Evolutionary conservation across 2,113 vertebrate genomes (phyloP).

Genomic region (Colaptes auratus): DNA sequence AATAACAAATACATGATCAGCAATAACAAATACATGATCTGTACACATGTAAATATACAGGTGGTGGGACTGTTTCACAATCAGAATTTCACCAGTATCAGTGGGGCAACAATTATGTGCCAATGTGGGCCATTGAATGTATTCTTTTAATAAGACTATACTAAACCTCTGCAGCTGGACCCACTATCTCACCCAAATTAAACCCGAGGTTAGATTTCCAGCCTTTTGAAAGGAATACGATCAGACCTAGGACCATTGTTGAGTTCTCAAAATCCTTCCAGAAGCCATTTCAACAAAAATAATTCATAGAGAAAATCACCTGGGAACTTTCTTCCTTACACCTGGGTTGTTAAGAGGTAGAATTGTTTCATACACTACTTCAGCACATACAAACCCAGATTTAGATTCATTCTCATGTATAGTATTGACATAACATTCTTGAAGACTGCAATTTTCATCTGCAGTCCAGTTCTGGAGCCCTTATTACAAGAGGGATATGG

Average conservation of each 20-base stretch:
- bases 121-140: neutral
- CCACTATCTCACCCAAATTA: neutral
- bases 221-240: neutral
- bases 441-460: neutral
- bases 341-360: neutral
- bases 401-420: neutral
- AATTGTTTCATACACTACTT: neutral
- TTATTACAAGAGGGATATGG: no score
- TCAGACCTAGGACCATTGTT: neutral
- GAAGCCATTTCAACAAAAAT: neutral
- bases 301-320: neutral
- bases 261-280: neutral
- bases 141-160: neutral
- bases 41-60: neutral
- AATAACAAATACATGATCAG: neutral
- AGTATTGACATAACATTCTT: neutral
- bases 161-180: neutral
- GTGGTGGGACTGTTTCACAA: neutral
- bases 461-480: no score
- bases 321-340: neutral
- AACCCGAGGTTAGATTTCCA: neutral
- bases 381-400: neutral
- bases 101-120: neutral
- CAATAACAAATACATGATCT: neutral
- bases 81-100: neutral